A percentile compares a stretch with the other conserved stretches of the same genome.
Evolutionary conservation across 2,888 invertebrate genomes (phyloP).

Genomic region (Invenusta paracnida): DNA sequence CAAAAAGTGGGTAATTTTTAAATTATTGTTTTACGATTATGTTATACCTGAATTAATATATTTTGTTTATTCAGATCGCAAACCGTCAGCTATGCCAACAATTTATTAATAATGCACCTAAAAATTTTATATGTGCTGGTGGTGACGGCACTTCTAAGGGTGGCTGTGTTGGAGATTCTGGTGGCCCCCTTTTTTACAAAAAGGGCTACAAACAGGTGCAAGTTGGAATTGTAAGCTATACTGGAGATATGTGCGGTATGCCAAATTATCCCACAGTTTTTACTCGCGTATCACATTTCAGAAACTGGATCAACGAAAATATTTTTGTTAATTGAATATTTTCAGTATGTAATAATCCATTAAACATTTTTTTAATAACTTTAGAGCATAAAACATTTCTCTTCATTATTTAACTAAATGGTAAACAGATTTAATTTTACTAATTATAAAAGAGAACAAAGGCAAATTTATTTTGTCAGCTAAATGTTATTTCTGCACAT

Average conservation of each 20-base stretch:
- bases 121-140: constrained; percentile 35
- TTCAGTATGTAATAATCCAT: too few relatives aligned
- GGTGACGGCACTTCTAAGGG: background rate
- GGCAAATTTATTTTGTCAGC: too few relatives aligned
- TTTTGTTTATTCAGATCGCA: too few relatives aligned
- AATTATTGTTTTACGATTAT: too few relatives aligned
- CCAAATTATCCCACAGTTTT: constrained; percentile 18
- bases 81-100: too few relatives aligned
- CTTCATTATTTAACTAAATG: too few relatives aligned
- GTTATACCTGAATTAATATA: too few relatives aligned
- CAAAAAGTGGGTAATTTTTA: too few relatives aligned
- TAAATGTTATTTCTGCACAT: too few relatives aligned
- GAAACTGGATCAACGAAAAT: constrained; percentile 31
- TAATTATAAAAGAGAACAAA: too few relatives aligned
- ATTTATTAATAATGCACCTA: too few relatives aligned
- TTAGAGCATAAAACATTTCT: background rate
- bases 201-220: constrained; percentile 39
- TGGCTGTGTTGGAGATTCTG: constrained; percentile 53
- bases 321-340: background rate
- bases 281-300: background rate
- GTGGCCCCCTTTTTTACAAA: constrained; percentile 52
- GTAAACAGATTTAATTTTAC: too few relatives aligned
- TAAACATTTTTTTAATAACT: background rate
- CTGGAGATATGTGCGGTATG: constrained; percentile 1
- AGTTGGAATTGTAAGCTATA: constrained; percentile 38